Percentiles rank a stretch among this genome's conserved stretches.
These are phyloP conservation scores for Drosophila mojavensis DNA, from an alignment of 1,140 invertebrate species.

Conservation along the genomic window DNA sequence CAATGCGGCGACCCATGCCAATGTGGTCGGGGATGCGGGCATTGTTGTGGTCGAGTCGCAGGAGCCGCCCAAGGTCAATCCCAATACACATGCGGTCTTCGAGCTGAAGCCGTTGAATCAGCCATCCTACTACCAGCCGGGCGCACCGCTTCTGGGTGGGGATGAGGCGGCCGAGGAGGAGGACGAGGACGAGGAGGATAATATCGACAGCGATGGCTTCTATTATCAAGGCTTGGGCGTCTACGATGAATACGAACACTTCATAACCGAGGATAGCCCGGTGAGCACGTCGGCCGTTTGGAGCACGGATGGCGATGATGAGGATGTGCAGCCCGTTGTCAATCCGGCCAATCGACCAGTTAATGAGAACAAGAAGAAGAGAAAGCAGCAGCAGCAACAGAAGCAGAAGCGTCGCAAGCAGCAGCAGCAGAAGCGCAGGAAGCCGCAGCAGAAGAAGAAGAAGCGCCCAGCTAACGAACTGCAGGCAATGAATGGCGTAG, in stretches of 20 bases:
- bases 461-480: slow-evolving; percentile 24
- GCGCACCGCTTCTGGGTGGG: slow-evolving; percentile 7
- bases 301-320: slow-evolving; percentile 59
- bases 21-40: slow-evolving; percentile 66
- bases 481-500: not conserved
- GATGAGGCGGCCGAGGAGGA: no score
- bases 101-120: slow-evolving; percentile 65
- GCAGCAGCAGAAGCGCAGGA: slow-evolving; percentile 8
- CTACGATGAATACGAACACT: slow-evolving; percentile 51
- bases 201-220: slow-evolving; percentile 44
- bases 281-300: slow-evolving; percentile 55
- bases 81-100: slow-evolving; percentile 76
- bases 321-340: slow-evolving; percentile 43
- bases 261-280: slow-evolving; percentile 49
- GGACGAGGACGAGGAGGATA: slow-evolving; percentile 36
- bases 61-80: slow-evolving; percentile 76
- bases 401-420: slow-evolving; percentile 29
- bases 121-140: not conserved
- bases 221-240: slow-evolving; percentile 43
- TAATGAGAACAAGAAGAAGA: slow-evolving; percentile 17
- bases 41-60: slow-evolving; percentile 72
- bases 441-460: slow-evolving; percentile 22
- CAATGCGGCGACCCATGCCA: slow-evolving; percentile 58
- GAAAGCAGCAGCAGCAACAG: slow-evolving; percentile 19
- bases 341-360: slow-evolving; percentile 47